Conservation (phyloP, 2,113 vertebrate species). For the Bostrychus sinensis region DNA sequence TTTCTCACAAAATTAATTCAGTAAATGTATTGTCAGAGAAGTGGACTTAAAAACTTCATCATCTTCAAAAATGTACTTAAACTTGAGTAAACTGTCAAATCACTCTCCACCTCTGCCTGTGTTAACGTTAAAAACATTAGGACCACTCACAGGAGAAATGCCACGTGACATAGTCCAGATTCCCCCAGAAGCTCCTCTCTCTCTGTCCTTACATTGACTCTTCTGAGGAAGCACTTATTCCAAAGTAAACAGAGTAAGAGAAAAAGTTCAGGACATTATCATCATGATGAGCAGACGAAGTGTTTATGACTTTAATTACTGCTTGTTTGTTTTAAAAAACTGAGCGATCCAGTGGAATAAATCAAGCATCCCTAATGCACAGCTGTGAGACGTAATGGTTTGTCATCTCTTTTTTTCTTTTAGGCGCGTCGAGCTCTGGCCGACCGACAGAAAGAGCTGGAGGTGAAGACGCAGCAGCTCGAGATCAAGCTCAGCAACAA, state of each 20-base stretch:
- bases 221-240: not conserved
- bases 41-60: too few relatives aligned
- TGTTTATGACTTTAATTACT: conserved; percentile 1
- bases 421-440: conserved; percentile 93
- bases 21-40: too few relatives aligned
- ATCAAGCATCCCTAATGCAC: not conserved
- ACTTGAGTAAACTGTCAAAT: too few relatives aligned
- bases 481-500: conserved; percentile 97
- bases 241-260: conserved; percentile 1
- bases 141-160: too few relatives aligned
- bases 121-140: too few relatives aligned
- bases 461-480: conserved; percentile 94
- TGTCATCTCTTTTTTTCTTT: conserved; percentile 8
- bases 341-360: too few relatives aligned
- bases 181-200: too few relatives aligned
- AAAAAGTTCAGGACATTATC: not conserved
- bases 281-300: conserved; percentile 7
- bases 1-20: too few relatives aligned
- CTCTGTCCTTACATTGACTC: not conserved
- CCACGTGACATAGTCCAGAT: too few relatives aligned
- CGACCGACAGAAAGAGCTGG: conserved; percentile 95
- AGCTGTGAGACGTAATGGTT: not conserved
- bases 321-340: conserved; percentile 1
- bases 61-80: too few relatives aligned
- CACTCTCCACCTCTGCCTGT: too few relatives aligned